These are phyloP conservation scores for Halesus radiatus DNA, from an alignment of 1,140 invertebrate genomes.

Conservation along the genomic window DNA sequence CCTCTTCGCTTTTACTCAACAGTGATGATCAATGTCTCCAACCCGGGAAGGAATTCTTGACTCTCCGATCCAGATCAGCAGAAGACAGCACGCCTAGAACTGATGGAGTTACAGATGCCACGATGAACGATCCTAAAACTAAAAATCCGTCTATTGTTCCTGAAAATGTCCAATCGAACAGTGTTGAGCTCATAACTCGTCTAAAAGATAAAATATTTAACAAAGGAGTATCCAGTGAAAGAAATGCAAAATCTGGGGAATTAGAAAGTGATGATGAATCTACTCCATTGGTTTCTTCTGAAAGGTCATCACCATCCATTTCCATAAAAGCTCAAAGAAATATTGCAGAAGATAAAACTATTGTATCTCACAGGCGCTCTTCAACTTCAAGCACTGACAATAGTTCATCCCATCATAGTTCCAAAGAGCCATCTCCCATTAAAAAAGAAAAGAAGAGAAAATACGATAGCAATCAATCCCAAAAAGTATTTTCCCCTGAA, in stretches of 20 bases:
- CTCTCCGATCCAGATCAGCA: slow-evolving; percentile 50
- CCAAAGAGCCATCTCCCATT: slow-evolving; percentile 46
- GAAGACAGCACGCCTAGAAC: slow-evolving; percentile 38
- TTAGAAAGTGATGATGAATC: slow-evolving; percentile 74
- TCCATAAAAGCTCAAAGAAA: slow-evolving; percentile 47
- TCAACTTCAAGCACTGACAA: slow-evolving; percentile 38
- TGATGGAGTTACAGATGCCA: slow-evolving; percentile 58
- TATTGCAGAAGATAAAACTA: slow-evolving; percentile 39
- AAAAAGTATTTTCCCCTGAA: slow-evolving; percentile 49
- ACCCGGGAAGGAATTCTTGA: slow-evolving; percentile 29
- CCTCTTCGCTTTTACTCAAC: slow-evolving; percentile 61
- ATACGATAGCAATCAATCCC: neutral
- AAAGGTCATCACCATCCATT: slow-evolving; percentile 49
- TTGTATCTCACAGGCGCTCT: neutral
- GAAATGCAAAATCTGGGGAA: slow-evolving; percentile 59
- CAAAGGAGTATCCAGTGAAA: slow-evolving; percentile 61
- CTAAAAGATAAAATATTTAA: slow-evolving; percentile 64
- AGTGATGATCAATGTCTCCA: slow-evolving; percentile 37
- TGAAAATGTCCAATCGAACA: slow-evolving; percentile 16
- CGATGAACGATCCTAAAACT: slow-evolving; percentile 56
- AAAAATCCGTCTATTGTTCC: slow-evolving; percentile 5
- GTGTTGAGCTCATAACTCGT: slow-evolving; percentile 62
- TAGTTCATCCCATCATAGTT: slow-evolving; percentile 44
- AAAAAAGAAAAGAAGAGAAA: slow-evolving; percentile 38
- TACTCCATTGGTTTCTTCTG: slow-evolving; percentile 72